phyloP scores from a whole-genome alignment of 2,888 invertebrate genomes.

The Meiosimyza platycephala region DNA sequence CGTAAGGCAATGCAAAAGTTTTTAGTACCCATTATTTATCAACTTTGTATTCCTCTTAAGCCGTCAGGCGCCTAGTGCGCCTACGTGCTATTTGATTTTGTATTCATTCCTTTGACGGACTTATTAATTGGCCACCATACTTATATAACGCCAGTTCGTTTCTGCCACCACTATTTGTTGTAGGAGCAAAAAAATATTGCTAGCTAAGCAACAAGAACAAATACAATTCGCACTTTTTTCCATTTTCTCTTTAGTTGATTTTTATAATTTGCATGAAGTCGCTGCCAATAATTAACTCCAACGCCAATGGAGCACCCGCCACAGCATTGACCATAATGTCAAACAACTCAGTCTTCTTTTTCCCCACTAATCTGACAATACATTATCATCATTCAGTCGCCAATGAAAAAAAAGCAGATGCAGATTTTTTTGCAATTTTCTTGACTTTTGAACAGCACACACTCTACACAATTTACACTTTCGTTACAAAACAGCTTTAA shows the following conservation, averaged over 20 bases:
- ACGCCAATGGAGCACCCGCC: slow-evolving; percentile 32
- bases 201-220: background rate
- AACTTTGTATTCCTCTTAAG: background rate
- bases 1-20: too few species aligned
- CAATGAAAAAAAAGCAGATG: slow-evolving; percentile 35
- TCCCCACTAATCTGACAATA: background rate
- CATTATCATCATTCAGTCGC: background rate
- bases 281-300: slow-evolving; percentile 15
- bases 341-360: background rate
- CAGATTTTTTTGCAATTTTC: slow-evolving; percentile 28
- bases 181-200: too few species aligned
- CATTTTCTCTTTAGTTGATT: background rate
- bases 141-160: background rate
- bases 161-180: too few species aligned
- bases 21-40: too few species aligned
- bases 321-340: slow-evolving; percentile 8
- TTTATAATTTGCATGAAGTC: slow-evolving; percentile 17
- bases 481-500: slow-evolving; percentile 23
- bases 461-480: slow-evolving; percentile 1
- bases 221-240: background rate
- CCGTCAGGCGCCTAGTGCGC: background rate
- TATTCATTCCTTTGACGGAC: too few species aligned
- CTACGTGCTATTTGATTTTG: background rate
- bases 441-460: background rate
- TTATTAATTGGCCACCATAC: background rate